These are phyloP conservation scores for Cotesia glomerata DNA, from an alignment of 1,140 invertebrate species.

Conservation along the genomic window DNA sequence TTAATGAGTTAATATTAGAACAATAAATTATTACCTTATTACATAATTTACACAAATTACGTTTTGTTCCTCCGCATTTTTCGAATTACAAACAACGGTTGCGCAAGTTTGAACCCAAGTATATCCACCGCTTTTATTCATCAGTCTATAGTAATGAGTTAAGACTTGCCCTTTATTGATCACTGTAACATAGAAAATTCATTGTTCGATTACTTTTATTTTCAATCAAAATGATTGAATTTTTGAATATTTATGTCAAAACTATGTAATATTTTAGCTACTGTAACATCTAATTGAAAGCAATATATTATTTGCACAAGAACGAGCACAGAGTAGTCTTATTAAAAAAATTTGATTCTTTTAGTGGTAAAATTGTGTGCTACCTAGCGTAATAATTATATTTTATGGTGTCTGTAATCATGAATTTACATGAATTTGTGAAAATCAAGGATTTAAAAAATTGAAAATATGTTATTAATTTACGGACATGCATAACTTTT, in stretches of 20 bases:
- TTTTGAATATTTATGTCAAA: not conserved
- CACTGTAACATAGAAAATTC: slow-evolving; percentile 70
- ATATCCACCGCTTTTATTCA: slow-evolving; percentile 95
- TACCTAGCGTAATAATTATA: too few relatives aligned
- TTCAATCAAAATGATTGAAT: not conserved
- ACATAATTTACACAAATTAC: slow-evolving; percentile 97
- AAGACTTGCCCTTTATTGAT: slow-evolving; percentile 96
- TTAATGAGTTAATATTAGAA: not conserved
- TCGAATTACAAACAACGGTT: slow-evolving; percentile 93
- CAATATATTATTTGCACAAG: too few relatives aligned
- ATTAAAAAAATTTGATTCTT: too few relatives aligned
- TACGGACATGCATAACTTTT: too few relatives aligned
- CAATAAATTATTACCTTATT: slow-evolving; percentile 71
- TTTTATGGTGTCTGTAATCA: too few relatives aligned
- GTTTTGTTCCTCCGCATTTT: slow-evolving; percentile 94
- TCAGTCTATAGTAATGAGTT: slow-evolving; percentile 93
- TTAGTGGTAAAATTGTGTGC: too few relatives aligned
- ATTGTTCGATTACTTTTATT: not conserved
- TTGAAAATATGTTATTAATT: too few relatives aligned
- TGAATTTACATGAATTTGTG: too few relatives aligned
- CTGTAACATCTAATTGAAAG: too few relatives aligned
- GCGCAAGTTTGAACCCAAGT: slow-evolving; percentile 97
- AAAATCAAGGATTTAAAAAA: too few relatives aligned
- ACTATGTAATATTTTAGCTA: not conserved
- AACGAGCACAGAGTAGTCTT: too few relatives aligned